Percentiles rank a stretch among this genome's conserved stretches.
Conservation (phyloP, 2,113 vertebrate species). For the Colistium nudipinnis region DNA sequence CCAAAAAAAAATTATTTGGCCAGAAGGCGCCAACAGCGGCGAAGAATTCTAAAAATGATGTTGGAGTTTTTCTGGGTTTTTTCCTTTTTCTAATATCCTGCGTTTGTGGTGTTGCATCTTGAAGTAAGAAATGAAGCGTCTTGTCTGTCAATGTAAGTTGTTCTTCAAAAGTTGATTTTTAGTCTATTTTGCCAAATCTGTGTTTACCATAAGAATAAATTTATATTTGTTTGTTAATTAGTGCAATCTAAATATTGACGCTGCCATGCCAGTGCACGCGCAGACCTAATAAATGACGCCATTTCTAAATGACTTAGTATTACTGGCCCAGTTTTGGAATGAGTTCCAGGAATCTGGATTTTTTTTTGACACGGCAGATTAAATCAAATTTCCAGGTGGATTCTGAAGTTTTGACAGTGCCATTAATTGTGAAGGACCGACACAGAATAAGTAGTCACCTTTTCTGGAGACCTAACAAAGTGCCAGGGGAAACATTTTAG, state of each 20-base stretch:
- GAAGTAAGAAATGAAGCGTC: slow-evolving; percentile 9
- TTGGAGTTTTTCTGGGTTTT: slow-evolving; percentile 18
- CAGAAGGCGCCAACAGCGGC: slow-evolving; percentile 7
- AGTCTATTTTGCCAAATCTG: not conserved
- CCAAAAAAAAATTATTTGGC: slow-evolving; percentile 57
- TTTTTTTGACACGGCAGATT: not conserved
- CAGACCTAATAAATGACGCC: too few relatives aligned
- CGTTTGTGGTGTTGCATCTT: slow-evolving; percentile 2
- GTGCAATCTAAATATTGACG: not conserved
- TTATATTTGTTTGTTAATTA: not conserved
- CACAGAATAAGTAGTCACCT: too few relatives aligned
- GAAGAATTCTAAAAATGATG: slow-evolving; percentile 39
- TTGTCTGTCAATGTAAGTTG: not conserved
- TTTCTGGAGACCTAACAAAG: too few relatives aligned
- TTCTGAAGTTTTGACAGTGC: not conserved
- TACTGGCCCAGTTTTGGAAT: not conserved
- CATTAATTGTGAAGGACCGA: too few relatives aligned
- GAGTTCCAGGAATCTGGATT: not conserved
- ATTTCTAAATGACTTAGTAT: too few relatives aligned
- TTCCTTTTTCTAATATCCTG: slow-evolving; percentile 7
- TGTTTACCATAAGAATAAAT: not conserved
- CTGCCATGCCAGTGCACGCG: not conserved
- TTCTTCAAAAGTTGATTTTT: too few relatives aligned
- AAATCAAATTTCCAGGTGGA: not conserved
- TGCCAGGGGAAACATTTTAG: too few relatives aligned